Base-by-base conservation (phyloP, 2,113 vertebrate genomes). In the Fukomys damarensis region DNA sequence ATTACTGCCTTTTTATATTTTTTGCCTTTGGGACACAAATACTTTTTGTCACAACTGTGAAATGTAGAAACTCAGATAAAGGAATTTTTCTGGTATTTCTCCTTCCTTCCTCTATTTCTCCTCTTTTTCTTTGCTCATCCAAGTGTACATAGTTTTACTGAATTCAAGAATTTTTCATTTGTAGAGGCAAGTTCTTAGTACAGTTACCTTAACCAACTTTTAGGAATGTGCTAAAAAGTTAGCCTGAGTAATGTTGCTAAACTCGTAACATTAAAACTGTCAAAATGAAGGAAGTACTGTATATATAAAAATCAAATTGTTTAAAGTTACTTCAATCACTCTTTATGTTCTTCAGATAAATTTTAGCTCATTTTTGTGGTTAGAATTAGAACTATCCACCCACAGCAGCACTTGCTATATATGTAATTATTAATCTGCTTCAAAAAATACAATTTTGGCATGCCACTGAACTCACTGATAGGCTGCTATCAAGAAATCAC, bases 161-260 rank as follows among this genome's bases (percentile, higher is more conserved):
- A 30, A 66, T n/a, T 76, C 2, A 58, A 89, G n/a, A 32, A 2
- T 16, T 77, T 94, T 74, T 5, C 4, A 49, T 96, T 46, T 43
- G 14, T 38, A 59, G 11, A 38, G 3, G 66, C 9, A n/a, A 28
- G 80, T 89, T 70, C 38, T 28, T 28, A 66, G 93, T 32, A 3
- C 19, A 70, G 7, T 1, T 32, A 41, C 8, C 1, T 1, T 66
- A 9, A 10, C 0, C n/a, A 35, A 49, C 5, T 13, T 46, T 66
- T 56, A 54, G 19, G 35, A 91, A 49, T 77, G 76, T 94, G 38
- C 7, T 85, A 63, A 2, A 16, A 77, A 86, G 1, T 70, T n/a
- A 89, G 10, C 35, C n/a, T 56, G 46, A 88, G 58, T 82, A 80
- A 6, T 54, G 35, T 30, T 38, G 1, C 26, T 76, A 32, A 70